Evolutionary conservation across 1,140 invertebrate species (phyloP).

Genomic region (Euwallacea similis): DNA sequence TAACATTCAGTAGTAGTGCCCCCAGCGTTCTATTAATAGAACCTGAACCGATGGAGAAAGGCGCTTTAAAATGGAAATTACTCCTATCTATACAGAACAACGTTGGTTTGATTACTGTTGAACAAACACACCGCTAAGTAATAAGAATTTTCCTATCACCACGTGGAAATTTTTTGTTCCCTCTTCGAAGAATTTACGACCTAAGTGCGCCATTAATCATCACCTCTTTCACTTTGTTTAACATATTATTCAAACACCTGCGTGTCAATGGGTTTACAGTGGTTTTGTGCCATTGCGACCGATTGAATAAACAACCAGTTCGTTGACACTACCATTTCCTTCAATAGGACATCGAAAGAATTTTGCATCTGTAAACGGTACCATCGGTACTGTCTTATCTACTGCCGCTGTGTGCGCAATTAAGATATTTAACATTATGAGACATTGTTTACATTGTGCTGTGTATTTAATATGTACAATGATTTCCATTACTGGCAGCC

Average conservation of each 20-base stretch:
- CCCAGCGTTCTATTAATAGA: constrained; percentile 26
- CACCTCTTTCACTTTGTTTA: constrained; percentile 1
- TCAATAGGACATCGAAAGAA: not conserved
- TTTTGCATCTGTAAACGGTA: not conserved
- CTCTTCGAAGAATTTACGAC: not conserved
- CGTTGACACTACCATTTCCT: constrained; percentile 1
- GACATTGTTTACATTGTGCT: no score
- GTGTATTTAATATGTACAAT: no score
- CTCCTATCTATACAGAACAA: not conserved
- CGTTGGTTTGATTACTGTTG: not conserved
- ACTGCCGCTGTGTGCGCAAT: no score
- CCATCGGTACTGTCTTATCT: no score
- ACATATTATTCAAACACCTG: constrained; percentile 9
- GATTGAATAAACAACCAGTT: constrained; percentile 14
- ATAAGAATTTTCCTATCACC: no score
- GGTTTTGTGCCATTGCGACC: not conserved
- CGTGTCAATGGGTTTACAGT: not conserved
- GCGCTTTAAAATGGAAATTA: constrained; percentile 24
- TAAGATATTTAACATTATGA: no score
- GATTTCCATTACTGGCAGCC: no score
- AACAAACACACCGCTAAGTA: not conserved
- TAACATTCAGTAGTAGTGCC: constrained; percentile 22
- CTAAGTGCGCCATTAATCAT: constrained; percentile 1
- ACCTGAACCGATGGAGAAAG: constrained; percentile 10
- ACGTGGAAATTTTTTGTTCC: not conserved